Conservation (phyloP, 2,888 invertebrate species). For the Aphodius granarius region DNA sequence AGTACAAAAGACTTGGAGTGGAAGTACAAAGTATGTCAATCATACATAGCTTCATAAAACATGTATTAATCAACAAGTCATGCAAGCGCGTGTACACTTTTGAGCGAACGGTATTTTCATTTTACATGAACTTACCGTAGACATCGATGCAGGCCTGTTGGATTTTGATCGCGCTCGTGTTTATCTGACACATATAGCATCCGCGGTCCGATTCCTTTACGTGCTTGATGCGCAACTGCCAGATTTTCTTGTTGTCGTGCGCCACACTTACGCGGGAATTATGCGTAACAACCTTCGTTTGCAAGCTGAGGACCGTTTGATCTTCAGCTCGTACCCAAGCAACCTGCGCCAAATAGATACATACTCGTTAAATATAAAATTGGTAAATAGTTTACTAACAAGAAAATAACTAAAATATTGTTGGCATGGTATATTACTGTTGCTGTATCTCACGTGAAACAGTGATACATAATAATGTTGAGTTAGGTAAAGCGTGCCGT, state of each 20-base stretch:
- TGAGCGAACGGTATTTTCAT: not conserved
- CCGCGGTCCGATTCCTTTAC: slow-evolving; percentile 81
- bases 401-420: not conserved
- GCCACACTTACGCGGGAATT: slow-evolving; percentile 81
- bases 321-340: slow-evolving; percentile 90
- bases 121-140: slow-evolving; percentile 65
- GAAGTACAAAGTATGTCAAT: no score
- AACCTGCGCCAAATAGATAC: slow-evolving; percentile 65
- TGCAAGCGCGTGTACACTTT: not conserved
- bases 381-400: not conserved
- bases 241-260: slow-evolving; percentile 80
- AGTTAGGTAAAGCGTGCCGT: not conserved
- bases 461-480: no score
- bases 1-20: no score
- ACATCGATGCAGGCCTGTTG: slow-evolving; percentile 87
- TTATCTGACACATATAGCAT: slow-evolving; percentile 92
- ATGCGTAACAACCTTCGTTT: slow-evolving; percentile 82
- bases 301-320: slow-evolving; percentile 85
- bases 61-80: no score
- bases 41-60: no score
- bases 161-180: slow-evolving; percentile 84
- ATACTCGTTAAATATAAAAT: not conserved
- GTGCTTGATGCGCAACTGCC: slow-evolving; percentile 83
- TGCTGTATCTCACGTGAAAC: no score
- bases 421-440: no score